Base-by-base conservation (phyloP, 2,113 vertebrate genomes). In the Notechis scutatus region DNA sequence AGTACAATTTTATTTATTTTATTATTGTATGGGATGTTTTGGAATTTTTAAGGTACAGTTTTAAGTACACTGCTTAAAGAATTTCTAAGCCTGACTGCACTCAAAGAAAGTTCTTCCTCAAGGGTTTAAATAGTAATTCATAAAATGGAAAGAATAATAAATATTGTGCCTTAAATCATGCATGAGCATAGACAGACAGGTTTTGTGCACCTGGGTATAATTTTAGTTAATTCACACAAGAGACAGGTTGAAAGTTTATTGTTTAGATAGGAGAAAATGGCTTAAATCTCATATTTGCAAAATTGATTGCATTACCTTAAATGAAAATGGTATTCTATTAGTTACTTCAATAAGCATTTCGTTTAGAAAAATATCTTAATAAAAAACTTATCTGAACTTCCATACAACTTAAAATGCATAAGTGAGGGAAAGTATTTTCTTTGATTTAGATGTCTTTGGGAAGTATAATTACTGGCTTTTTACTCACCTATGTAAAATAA, bases 401-500 rank as follows among this genome's bases (percentile, higher is more conserved):
- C 96, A 94, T 95, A 92, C 95, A 97, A 98, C 96, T 98, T 98
- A 97, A 98, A 97, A 97, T 97, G 97, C 95, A 96, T 97, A 98
- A 98, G 97, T 97, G 97, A 97, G 92, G 96, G 96, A 96, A 98
- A 98, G 97, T 98, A 98, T 98, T 98, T 98, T 97, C 96, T 96
- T 97, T 98, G 98, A 98, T 98, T 98, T 98, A 98, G 97, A 95
- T 96, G 97, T 98, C 98, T 98, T 98, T 97, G 97, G 97, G 96
- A 97, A 96, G 94, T 97, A 96, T 98, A 98, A 98, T 98, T 98
- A 98, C 96, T 98, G 98, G 98, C 98, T 98, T 98, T 98, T 98
- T 98, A 98, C 97, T 98, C 97, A 98, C 98, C 98, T 98, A 96
- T 98, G 97, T 97, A 98, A 98, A 98, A 98, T 97, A 98, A 98